These are phyloP conservation scores for Colostygia pectinataria DNA, from an alignment of 2,888 invertebrate species.

Conservation along the genomic window DNA sequence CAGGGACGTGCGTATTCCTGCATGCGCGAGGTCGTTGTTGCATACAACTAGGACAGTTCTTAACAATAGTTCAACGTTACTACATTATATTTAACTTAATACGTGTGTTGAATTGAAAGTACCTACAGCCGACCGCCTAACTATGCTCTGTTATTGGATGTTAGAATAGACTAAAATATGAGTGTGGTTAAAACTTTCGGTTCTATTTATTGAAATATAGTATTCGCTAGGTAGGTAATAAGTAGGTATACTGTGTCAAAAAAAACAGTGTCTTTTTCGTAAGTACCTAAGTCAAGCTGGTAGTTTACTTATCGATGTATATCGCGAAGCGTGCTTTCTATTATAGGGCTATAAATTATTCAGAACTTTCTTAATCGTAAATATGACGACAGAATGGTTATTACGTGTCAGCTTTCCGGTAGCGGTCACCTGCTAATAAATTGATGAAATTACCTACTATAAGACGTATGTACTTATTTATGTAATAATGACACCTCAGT, in stretches of 20 bases:
- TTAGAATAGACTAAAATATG: too few relatives aligned
- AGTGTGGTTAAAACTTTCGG: too few relatives aligned
- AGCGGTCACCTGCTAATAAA: conserved; percentile 28
- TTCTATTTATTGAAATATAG: too few relatives aligned
- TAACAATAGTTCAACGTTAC: too few relatives aligned
- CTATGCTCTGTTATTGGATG: too few relatives aligned
- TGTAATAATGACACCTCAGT: conserved; percentile 19
- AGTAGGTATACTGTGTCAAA: too few relatives aligned
- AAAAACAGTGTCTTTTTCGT: too few relatives aligned
- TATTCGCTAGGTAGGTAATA: too few relatives aligned
- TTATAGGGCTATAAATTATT: conserved; percentile 30
- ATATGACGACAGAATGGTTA: conserved; percentile 15
- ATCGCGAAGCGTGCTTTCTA: conserved; percentile 26
- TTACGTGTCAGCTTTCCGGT: conserved; percentile 10
- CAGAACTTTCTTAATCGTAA: conserved; percentile 35
- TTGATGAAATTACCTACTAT: conserved; percentile 23
- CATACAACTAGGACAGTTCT: conserved; percentile 41
- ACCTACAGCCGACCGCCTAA: too few relatives aligned
- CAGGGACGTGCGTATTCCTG: conserved; percentile 67
- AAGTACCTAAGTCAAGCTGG: too few relatives aligned
- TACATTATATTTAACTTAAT: too few relatives aligned
- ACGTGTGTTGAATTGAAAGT: too few relatives aligned
- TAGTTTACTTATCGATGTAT: conserved; percentile 10
- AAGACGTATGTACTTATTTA: conserved; percentile 29
- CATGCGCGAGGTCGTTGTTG: conserved; percentile 45